A percentile compares a stretch with the other conserved stretches of the same genome.
Evolutionary conservation across 2,888 invertebrate genomes (phyloP).

Genomic region (Agriopis aurantiaria): DNA sequence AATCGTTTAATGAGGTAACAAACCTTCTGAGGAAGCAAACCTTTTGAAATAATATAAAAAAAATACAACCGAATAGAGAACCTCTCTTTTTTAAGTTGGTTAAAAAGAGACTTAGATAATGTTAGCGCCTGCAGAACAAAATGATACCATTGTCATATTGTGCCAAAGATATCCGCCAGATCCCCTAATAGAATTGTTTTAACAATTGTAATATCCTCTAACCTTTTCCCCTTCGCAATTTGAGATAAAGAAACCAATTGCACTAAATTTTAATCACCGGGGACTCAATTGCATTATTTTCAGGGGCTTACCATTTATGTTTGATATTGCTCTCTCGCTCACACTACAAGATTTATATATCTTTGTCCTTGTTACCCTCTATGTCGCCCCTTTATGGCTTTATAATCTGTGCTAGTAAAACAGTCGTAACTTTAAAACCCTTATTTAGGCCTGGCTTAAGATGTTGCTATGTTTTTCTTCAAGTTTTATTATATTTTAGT

Average conservation of each 20-base stretch:
- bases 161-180: no score
- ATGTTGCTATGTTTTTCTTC: constrained; percentile 35
- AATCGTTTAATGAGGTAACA: no score
- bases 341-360: constrained; percentile 7
- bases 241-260: constrained; percentile 49
- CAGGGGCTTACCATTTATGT: constrained; percentile 31
- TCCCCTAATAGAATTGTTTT: constrained; percentile 16
- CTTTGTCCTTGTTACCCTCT: constrained; percentile 27
- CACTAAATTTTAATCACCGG: constrained; percentile 57
- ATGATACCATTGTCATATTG: no score
- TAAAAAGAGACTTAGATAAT: no score
- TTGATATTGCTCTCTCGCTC: constrained; percentile 27
- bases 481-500: constrained; percentile 29
- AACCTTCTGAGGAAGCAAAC: no score
- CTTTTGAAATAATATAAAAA: no score
- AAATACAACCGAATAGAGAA: no score
- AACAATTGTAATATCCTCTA: constrained; percentile 22
- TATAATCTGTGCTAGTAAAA: constrained; percentile 51
- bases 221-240: constrained; percentile 37
- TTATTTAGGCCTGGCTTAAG: constrained; percentile 53
- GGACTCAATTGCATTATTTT: constrained; percentile 55
- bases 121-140: no score
- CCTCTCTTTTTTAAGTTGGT: no score
- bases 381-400: constrained; percentile 39
- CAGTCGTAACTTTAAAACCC: constrained; percentile 50